Percentiles rank a stretch among this genome's conserved stretches.
These are phyloP conservation scores for Tachyglossus aculeatus DNA, from an alignment of 2,797 vertebrate species.

Conservation along the genomic window DNA sequence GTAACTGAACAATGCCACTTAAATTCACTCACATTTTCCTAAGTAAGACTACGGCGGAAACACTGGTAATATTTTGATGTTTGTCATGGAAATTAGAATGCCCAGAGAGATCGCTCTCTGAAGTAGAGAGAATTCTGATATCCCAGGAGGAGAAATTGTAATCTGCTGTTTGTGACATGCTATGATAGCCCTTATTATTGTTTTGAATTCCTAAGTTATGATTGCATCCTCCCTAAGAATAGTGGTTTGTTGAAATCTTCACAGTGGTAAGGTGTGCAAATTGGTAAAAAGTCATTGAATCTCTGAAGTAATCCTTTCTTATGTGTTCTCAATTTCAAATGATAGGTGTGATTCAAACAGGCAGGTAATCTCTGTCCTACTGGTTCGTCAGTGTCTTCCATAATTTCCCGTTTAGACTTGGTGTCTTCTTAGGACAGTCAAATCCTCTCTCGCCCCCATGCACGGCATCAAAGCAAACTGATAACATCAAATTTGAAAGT, in stretches of 20 bases:
- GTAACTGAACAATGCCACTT: not conserved
- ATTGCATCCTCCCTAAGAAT: not conserved
- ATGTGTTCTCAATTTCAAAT: not conserved
- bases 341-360: fast-evolving
- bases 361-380: not conserved
- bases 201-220: not conserved
- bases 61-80: not conserved
- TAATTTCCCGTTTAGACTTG: fast-evolving
- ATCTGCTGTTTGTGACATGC: not conserved
- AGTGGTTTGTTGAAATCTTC: not conserved
- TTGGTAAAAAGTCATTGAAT: not conserved
- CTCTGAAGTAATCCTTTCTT: not conserved
- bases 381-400: not conserved
- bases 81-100: slow-evolving; percentile 10
- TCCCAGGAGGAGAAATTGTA: not conserved
- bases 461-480: too few species aligned
- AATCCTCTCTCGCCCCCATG: too few species aligned
- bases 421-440: fast-evolving
- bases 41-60: not conserved
- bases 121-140: not conserved
- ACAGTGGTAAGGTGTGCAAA: not conserved
- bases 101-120: not conserved
- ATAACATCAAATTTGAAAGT: too few species aligned
- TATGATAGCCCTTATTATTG: not conserved
- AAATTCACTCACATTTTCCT: not conserved